A percentile compares a stretch with the other conserved stretches of the same genome.
These are phyloP conservation scores for Aselliscus stoliczkanus DNA, from an alignment of 2,797 vertebrate species.

Conservation along the genomic window DNA sequence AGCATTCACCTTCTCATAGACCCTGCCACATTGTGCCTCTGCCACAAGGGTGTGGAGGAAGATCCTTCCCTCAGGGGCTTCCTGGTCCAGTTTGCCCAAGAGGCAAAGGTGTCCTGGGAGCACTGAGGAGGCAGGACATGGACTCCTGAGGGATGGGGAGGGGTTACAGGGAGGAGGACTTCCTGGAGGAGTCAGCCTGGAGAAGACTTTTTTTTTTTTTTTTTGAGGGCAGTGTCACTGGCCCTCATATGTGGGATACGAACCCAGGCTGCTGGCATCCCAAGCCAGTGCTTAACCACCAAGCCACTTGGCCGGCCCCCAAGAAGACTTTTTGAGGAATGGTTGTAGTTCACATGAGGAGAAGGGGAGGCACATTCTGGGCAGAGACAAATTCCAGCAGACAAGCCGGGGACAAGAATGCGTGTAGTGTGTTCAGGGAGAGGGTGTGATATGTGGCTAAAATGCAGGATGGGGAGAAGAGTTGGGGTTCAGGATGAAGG, in stretches of 20 bases:
- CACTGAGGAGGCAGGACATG: neutral
- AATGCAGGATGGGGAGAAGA: neutral
- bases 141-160: neutral
- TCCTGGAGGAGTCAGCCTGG: neutral
- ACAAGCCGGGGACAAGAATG: neutral
- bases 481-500: neutral
- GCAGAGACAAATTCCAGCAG: neutral
- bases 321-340: neutral
- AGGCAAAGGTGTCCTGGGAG: neutral
- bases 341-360: neutral
- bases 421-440: neutral
- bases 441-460: neutral
- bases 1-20: neutral
- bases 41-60: neutral
- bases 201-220: neutral
- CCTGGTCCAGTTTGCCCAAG: neutral
- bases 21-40: fast-evolving
- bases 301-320: too few relatives aligned
- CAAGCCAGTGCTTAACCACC: too few relatives aligned
- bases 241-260: too few relatives aligned
- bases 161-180: neutral
- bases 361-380: neutral
- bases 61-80: neutral
- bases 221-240: too few relatives aligned
- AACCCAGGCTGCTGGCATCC: too few relatives aligned